These are phyloP conservation scores for Mesocentrotus franciscanus DNA, from an alignment of 53 echinoderm and acorn worm species.

Conservation along the genomic window DNA sequence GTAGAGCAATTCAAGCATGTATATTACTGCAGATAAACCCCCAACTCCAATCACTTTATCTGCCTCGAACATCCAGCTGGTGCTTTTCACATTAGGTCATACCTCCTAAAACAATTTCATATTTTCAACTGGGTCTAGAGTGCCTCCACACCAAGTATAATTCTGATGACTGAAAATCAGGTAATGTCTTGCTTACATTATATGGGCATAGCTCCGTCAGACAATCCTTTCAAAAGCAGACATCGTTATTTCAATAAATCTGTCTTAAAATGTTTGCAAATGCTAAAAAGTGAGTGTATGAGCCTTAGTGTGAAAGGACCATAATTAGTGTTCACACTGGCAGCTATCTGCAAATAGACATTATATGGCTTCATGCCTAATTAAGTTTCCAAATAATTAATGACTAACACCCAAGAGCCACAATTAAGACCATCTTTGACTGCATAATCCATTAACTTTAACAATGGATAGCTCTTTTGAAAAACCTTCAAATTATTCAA, in stretches of 20 bases:
- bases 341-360: background rate
- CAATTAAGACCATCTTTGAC: background rate
- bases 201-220: background rate
- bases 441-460: background rate
- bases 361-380: background rate
- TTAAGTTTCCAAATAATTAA: background rate
- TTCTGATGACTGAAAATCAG: background rate
- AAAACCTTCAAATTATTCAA: too few species aligned
- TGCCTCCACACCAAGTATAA: background rate
- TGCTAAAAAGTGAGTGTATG: background rate
- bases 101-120: background rate
- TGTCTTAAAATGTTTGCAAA: background rate
- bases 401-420: background rate
- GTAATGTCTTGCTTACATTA: background rate
- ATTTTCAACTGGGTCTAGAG: background rate
- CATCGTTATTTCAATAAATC: background rate
- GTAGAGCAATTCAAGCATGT: slow-evolving; percentile 46
- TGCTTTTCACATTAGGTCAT: background rate
- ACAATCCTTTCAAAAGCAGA: background rate
- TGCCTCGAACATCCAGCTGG: background rate
- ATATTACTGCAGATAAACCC: background rate
- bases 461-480: background rate
- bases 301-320: background rate
- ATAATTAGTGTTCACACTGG: background rate
- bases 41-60: background rate